Conservation (phyloP, 2,888 invertebrate genomes). For the Sarcophaga variegata region DNA sequence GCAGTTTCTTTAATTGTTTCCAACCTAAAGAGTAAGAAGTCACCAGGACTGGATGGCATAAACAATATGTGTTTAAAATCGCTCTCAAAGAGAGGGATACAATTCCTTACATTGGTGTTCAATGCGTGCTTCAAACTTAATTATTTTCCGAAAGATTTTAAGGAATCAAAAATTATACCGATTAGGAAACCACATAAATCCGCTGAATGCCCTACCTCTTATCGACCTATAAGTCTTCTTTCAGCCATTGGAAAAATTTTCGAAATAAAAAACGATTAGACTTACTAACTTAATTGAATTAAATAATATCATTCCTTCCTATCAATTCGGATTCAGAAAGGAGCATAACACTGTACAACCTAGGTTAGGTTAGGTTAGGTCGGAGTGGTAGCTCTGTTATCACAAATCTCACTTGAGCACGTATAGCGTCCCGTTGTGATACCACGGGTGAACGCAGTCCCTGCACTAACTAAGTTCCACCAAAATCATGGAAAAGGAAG, state of each 20-base stretch:
- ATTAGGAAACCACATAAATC: background rate
- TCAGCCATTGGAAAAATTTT: background rate
- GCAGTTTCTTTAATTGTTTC: too few species aligned
- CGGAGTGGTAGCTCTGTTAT: too few species aligned
- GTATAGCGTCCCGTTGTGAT: too few species aligned
- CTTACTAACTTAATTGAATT: background rate
- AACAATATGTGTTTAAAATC: background rate
- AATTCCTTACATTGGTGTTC: background rate
- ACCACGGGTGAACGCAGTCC: too few species aligned
- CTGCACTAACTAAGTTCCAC: too few species aligned
- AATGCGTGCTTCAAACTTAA: background rate
- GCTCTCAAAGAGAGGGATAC: background rate
- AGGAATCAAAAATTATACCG: too few species aligned
- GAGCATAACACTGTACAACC: too few species aligned
- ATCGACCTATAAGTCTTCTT: too few species aligned
- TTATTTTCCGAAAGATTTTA: background rate
- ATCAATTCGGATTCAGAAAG: background rate
- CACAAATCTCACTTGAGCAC: too few species aligned
- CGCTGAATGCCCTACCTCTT: too few species aligned
- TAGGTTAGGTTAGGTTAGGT: too few species aligned
- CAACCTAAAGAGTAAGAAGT: background rate
- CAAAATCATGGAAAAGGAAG: too few species aligned
- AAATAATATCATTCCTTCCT: background rate
- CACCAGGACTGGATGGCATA: background rate
- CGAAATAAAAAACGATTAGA: background rate